phyloP scores from a whole-genome alignment of 2,888 invertebrate species.

The Nudaria mundana region DNA sequence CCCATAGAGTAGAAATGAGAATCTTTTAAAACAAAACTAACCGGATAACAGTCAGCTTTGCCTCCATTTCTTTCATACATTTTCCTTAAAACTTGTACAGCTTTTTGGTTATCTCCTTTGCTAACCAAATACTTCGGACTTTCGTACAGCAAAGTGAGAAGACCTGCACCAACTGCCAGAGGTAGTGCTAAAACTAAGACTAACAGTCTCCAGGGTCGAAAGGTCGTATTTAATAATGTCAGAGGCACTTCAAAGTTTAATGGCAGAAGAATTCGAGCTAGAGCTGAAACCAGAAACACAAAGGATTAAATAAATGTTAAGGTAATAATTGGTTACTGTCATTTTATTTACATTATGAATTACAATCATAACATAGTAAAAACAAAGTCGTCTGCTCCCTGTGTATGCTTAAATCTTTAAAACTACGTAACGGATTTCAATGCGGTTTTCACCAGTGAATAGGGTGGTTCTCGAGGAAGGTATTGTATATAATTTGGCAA shows the following conservation, averaged over 20 bases:
- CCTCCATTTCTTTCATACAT: slow-evolving; percentile 50
- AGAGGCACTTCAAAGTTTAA: slow-evolving; percentile 55
- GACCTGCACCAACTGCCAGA: slow-evolving; percentile 72
- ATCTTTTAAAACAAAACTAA: no score
- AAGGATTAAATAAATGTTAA: no score
- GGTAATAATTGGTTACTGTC: no score
- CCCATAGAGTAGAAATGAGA: no score
- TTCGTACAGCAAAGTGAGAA: slow-evolving; percentile 83
- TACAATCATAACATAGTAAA: no score
- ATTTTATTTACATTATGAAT: no score
- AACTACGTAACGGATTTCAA: no score
- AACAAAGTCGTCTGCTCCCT: no score
- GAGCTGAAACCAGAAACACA: slow-evolving; percentile 65
- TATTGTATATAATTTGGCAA: no score
- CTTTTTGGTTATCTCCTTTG: slow-evolving; percentile 77
- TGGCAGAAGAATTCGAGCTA: slow-evolving; percentile 85
- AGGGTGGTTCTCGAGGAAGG: no score
- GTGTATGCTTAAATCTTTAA: no score
- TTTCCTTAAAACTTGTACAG: slow-evolving; percentile 61
- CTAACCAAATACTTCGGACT: slow-evolving; percentile 88
- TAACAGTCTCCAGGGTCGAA: slow-evolving; percentile 87
- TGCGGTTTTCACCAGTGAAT: no score
- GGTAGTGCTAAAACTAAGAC: slow-evolving; percentile 63
- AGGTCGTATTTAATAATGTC: slow-evolving; percentile 64
- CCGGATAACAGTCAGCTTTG: slow-evolving; percentile 40